phyloP scores from a whole-genome alignment of 1,140 invertebrate genomes.

The Vanessa tameamea region DNA sequence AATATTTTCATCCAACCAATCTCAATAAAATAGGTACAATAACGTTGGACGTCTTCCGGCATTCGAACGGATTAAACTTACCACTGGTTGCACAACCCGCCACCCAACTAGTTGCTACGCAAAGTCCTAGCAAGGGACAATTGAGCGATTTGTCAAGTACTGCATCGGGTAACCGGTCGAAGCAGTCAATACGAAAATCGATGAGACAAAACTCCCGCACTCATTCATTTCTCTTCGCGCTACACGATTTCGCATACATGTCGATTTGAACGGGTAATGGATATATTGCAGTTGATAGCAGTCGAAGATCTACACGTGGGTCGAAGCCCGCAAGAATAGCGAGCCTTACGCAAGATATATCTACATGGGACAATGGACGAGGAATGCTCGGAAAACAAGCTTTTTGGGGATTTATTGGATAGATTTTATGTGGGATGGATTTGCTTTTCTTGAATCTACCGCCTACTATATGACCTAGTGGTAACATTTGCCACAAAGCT shows the following conservation, averaged over 20 bases:
- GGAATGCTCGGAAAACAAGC: constrained; percentile 74
- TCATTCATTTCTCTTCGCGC: constrained; percentile 55
- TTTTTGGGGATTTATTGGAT: constrained; percentile 80
- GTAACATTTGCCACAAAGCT: constrained; percentile 12
- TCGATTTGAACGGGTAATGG: constrained; percentile 58
- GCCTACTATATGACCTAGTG: constrained; percentile 48
- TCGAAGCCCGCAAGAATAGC: constrained; percentile 63
- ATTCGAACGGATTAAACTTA: constrained; percentile 52
- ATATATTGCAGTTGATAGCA: constrained; percentile 61
- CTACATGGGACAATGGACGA: constrained; percentile 73
- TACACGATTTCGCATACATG: constrained; percentile 49
- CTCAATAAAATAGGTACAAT: constrained; percentile 62
- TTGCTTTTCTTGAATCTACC: constrained; percentile 58
- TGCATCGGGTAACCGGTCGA: constrained; percentile 57
- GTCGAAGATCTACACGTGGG: constrained; percentile 63
- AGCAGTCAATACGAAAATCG: constrained; percentile 50
- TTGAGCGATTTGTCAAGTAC: constrained; percentile 78
- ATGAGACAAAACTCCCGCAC: constrained; percentile 42
- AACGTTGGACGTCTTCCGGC: constrained; percentile 69
- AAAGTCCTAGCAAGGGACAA: constrained; percentile 53
- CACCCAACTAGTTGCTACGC: constrained; percentile 49
- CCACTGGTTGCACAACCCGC: constrained; percentile 60
- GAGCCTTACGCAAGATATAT: constrained; percentile 76
- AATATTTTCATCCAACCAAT: constrained; percentile 42
- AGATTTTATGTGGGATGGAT: constrained; percentile 77